Base-by-base conservation (phyloP, 2,888 invertebrate species). In the Lasius platythorax region DNA sequence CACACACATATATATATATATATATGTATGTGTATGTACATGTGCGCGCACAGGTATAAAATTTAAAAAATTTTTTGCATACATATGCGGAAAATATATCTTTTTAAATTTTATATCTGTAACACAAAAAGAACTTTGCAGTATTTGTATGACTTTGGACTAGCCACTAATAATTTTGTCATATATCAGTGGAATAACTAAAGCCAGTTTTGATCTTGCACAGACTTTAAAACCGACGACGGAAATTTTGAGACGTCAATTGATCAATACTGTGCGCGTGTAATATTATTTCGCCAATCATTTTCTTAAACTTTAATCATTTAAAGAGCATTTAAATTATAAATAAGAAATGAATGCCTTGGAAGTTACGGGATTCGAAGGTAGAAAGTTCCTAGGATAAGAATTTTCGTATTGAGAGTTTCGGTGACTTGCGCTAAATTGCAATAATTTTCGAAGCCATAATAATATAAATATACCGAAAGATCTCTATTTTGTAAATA, bases 261-360 rank as follows among this genome's bases (percentile, higher is more conserved):
- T 89, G 94, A 94, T 94, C 94, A 94, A 94, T 5, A 93, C 92
- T 92, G 91, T 94, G 94, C 94, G 94, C 94, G 74, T 64, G 33
- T 66, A 9, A 66, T 28, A 43, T 64, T 53, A 15, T n/a, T 50
- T 37, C 33, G 0, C 56, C 8, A 3, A 40, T 46, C 15, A 70
- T n/a, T 61, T 37, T 23, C 23, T 5, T 33, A 74, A 43, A 64
- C 11, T 11, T 58, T 9, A 30, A 3, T 28, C 18, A n/a, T 68
- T 43, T n/a, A 40, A 30, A 30, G 2, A 46, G 18, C 0, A 28
- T n/a, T 56, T 3, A 4, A 11, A 9, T 63, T 23, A 43, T 12
- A 63, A 46, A 46, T 46, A 46, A 18, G 4, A 40, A 28, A n/a
- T 4, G 1, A 67, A 18, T 43, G 1, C 40, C 37, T 58, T 30